phyloP scores from a whole-genome alignment of 2,113 vertebrate genomes.

The Zapus hudsonius region DNA sequence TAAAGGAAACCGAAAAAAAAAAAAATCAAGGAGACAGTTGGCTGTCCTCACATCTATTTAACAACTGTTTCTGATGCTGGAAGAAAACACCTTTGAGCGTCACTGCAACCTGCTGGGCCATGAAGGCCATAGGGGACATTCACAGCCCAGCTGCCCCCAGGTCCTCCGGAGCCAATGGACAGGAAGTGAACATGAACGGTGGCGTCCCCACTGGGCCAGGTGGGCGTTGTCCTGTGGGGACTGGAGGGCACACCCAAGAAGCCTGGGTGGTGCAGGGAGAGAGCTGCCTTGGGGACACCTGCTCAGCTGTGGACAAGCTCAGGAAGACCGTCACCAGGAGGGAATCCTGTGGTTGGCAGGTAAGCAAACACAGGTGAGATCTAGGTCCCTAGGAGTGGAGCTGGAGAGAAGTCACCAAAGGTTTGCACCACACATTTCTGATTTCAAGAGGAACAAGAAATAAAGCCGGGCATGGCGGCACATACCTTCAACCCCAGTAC shows the following conservation, averaged over 20 bases:
- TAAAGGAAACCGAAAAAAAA: too few species aligned
- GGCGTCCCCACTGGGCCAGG: accelerated
- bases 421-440: not conserved
- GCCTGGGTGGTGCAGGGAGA: not conserved
- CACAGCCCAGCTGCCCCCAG: not conserved
- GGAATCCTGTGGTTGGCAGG: not conserved
- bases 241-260: not conserved
- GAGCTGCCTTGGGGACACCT: not conserved
- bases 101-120: not conserved
- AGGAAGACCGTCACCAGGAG: not conserved
- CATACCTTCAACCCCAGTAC: not conserved
- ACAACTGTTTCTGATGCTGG: conserved; percentile 13
- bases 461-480: not conserved
- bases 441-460: conserved; percentile 62
- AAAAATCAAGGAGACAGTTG: not conserved
- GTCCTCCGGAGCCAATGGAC: not conserved
- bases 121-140: not conserved
- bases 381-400: not conserved
- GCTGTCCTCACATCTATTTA: not conserved
- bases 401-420: not conserved
- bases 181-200: not conserved
- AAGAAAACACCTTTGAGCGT: not conserved
- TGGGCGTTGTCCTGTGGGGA: not conserved
- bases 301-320: not conserved
- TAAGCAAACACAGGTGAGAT: not conserved